Evolutionary conservation across 1,140 invertebrate species (phyloP).

Genomic region (Eueides isabella): DNA sequence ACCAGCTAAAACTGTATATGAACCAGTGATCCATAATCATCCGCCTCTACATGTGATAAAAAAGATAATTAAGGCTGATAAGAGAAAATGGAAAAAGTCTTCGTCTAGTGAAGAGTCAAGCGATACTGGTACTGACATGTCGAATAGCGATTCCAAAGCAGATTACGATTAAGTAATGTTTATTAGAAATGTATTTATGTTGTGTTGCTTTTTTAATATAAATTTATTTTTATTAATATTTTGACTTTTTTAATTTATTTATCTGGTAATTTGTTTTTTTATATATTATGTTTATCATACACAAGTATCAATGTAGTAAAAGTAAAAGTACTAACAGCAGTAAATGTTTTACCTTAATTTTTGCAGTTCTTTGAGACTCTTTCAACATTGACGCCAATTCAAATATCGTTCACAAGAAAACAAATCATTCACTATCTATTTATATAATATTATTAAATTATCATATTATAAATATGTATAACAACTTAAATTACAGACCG

Average conservation of each 20-base stretch:
- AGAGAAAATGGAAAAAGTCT: constrained; percentile 31
- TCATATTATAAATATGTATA: no score
- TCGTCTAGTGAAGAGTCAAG: constrained; percentile 31
- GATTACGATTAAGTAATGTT: neutral
- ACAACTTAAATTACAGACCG: no score
- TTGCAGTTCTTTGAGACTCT: no score
- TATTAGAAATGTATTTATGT: neutral
- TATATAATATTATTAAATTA: no score
- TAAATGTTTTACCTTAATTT: no score
- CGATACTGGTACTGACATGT: constrained; percentile 32
- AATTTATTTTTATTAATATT: neutral
- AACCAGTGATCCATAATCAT: constrained; percentile 64
- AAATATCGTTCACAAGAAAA: no score
- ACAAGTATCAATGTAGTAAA: no score
- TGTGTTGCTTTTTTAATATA: neutral
- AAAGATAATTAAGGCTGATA: constrained; percentile 50
- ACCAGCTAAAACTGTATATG: constrained; percentile 52
- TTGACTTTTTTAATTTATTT: neutral
- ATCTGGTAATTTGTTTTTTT: neutral
- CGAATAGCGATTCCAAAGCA: constrained; percentile 26
- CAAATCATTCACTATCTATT: no score
- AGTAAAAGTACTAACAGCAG: no score
- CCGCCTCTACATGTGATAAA: constrained; percentile 55
- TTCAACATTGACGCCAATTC: no score
- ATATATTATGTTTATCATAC: neutral